These are phyloP conservation scores for Zaprionus ornatus DNA, from an alignment of 1,140 invertebrate species.

Conservation along the genomic window DNA sequence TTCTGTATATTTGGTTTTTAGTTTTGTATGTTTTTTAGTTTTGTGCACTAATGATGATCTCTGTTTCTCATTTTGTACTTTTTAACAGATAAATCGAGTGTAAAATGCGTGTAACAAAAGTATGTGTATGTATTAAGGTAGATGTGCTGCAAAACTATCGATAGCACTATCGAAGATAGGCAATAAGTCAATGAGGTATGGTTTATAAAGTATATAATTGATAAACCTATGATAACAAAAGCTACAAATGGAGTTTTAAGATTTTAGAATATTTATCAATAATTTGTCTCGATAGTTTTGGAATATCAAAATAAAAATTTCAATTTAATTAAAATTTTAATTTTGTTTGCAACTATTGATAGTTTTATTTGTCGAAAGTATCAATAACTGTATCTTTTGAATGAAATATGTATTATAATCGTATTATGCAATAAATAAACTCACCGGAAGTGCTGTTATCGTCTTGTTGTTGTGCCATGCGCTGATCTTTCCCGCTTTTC, in stretches of 20 bases:
- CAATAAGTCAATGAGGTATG: background rate
- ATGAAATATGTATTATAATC: background rate
- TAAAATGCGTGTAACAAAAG: slow-evolving; percentile 6
- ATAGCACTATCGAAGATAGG: background rate
- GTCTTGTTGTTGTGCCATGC: slow-evolving; percentile 67
- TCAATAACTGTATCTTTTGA: background rate
- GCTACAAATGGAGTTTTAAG: background rate
- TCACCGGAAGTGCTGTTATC: slow-evolving; percentile 83
- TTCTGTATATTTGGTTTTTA: slow-evolving; percentile 16
- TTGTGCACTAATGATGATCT: slow-evolving; percentile 14
- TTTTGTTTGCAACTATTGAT: background rate
- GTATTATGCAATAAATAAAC: slow-evolving; percentile 32
- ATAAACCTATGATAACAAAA: background rate
- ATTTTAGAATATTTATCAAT: background rate
- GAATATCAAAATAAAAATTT: background rate
- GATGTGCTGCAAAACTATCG: slow-evolving; percentile 10
- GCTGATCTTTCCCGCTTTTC: slow-evolving; percentile 73
- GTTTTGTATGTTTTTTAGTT: slow-evolving; percentile 27
- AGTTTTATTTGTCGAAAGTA: background rate
- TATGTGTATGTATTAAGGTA: background rate
- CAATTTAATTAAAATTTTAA: background rate
- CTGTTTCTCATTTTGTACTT: slow-evolving; percentile 9
- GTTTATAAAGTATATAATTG: background rate
- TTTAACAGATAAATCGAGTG: slow-evolving; percentile 3
- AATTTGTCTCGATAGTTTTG: background rate